phyloP scores from a whole-genome alignment of 37 sponge, comb jelly and placozoan genomes.

The Aplysina aerophoba region DNA sequence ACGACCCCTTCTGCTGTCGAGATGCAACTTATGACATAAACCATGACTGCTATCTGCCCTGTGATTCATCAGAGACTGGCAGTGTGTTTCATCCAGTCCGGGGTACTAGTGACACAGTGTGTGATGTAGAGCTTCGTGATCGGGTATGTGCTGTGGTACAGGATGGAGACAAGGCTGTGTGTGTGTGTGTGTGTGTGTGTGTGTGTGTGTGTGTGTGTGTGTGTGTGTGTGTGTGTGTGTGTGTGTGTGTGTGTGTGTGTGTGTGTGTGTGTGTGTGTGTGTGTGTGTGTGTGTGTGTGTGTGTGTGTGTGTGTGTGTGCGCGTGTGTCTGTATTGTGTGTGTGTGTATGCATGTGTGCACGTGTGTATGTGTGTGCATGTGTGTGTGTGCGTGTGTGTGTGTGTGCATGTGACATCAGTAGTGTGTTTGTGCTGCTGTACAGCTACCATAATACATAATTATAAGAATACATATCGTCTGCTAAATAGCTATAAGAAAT shows the following conservation, averaged over 20 bases:
- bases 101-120: neutral
- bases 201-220: slow-evolving; percentile 20
- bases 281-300: too few relatives aligned
- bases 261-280: too few relatives aligned
- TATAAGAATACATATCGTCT: too few relatives aligned
- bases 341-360: slow-evolving; percentile 40
- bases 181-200: slow-evolving; percentile 15
- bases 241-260: neutral
- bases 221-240: slow-evolving; percentile 29
- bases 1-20: neutral
- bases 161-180: too few relatives aligned
- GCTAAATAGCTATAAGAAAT: neutral
- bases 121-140: neutral
- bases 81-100: neutral
- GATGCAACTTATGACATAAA: neutral
- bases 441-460: too few relatives aligned
- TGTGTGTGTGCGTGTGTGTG: slow-evolving; percentile 48
- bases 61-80: neutral
- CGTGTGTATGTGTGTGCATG: slow-evolving; percentile 46
- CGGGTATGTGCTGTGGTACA: neutral
- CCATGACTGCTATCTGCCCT: neutral
- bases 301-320: too few relatives aligned
- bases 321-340: slow-evolving; percentile 28
- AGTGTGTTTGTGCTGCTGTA: slow-evolving; percentile 21
- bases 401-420: neutral